These are phyloP conservation scores for Batillaria attramentaria DNA, from an alignment of 1,140 invertebrate genomes.

Conservation along the genomic window DNA sequence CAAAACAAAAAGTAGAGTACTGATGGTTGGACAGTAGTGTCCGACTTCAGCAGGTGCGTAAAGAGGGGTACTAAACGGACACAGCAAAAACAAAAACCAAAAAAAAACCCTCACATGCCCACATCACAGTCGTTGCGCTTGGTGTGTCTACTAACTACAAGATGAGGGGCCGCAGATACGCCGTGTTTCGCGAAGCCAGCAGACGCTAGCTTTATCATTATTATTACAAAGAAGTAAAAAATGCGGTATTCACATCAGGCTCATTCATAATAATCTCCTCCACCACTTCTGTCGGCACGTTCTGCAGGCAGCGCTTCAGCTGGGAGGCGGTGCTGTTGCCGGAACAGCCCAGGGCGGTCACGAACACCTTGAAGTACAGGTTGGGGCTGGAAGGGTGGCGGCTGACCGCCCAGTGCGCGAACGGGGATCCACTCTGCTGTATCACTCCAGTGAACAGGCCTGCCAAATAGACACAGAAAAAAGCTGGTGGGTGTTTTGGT, in stretches of 20 bases:
- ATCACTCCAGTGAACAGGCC: constrained; percentile 57
- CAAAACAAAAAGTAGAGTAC: too few relatives aligned
- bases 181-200: too few relatives aligned
- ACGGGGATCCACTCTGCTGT: constrained; percentile 60
- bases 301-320: constrained; percentile 55
- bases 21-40: too few relatives aligned
- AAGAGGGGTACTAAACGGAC: too few relatives aligned
- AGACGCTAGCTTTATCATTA: too few relatives aligned
- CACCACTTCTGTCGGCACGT: constrained; percentile 44
- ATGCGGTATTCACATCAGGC: constrained; percentile 38
- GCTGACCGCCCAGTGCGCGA: constrained; percentile 57
- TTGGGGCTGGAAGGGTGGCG: constrained; percentile 32
- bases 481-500: neutral
- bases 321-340: constrained; percentile 40
- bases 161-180: too few relatives aligned
- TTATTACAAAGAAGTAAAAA: neutral
- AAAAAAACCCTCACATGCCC: too few relatives aligned
- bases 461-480: constrained; percentile 23
- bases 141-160: too few relatives aligned
- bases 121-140: too few relatives aligned
- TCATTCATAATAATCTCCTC: constrained; percentile 46
- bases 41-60: too few relatives aligned
- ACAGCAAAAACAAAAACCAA: too few relatives aligned
- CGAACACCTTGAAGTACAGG: constrained; percentile 54
- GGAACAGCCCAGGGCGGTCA: constrained; percentile 46